These are phyloP conservation scores for Clarias laeviceps DNA, from an alignment of 2,797 vertebrate species.

Conservation along the genomic window DNA sequence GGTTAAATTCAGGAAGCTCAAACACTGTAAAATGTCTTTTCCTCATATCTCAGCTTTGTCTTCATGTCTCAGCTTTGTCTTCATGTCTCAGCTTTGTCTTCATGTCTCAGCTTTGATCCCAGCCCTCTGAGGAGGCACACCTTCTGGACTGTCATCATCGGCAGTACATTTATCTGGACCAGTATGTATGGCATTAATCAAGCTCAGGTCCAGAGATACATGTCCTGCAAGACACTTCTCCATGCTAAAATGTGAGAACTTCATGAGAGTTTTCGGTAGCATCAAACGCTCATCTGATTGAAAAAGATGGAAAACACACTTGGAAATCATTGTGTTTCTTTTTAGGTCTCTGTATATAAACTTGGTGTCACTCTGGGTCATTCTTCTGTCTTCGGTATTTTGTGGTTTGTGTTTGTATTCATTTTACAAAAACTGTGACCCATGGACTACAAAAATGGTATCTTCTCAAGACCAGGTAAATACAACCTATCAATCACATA, in stretches of 20 bases:
- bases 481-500: background rate
- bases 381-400: slow-evolving; percentile 79
- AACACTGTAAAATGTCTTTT: background rate
- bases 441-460: slow-evolving; percentile 80
- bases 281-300: background rate
- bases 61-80: background rate
- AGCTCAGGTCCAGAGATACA: slow-evolving; percentile 93
- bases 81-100: background rate
- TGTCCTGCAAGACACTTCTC: slow-evolving; percentile 87
- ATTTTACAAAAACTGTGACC: slow-evolving; percentile 88
- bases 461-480: slow-evolving; percentile 87
- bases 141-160: slow-evolving; percentile 90
- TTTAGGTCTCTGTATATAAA: slow-evolving; percentile 89
- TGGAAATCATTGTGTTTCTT: slow-evolving; percentile 6
- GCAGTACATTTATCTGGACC: slow-evolving; percentile 87
- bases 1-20: background rate
- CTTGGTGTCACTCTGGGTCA: slow-evolving; percentile 84
- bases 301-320: background rate
- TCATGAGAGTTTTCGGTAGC: background rate
- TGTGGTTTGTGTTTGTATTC: slow-evolving; percentile 88
- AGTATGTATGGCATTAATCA: slow-evolving; percentile 90
- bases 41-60: background rate
- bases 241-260: slow-evolving; percentile 89
- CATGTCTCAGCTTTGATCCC: slow-evolving; percentile 81
- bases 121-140: slow-evolving; percentile 89